phyloP scores from a whole-genome alignment of 2,113 vertebrate genomes.

The Synchiropus splendidus region DNA sequence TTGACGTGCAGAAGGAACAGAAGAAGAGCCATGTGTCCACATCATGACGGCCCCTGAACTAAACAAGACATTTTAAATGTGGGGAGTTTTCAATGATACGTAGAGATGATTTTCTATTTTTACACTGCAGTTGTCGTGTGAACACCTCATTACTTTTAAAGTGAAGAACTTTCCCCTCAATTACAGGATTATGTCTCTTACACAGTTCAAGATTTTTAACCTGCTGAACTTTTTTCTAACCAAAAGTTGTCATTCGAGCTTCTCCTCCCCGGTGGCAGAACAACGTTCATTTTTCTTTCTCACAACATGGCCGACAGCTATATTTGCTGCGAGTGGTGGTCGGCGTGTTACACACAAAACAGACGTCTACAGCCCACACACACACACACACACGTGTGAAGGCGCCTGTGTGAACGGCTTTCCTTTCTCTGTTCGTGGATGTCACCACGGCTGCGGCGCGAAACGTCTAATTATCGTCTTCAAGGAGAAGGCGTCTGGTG shows the following conservation, averaged over 20 bases:
- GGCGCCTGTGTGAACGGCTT: constrained; percentile 10
- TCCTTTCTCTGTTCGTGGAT: constrained; percentile 21
- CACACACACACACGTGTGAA: constrained; percentile 7
- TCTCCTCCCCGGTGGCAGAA: constrained; percentile 8
- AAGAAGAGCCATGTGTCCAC: too few relatives aligned
- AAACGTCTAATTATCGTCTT: constrained; percentile 36
- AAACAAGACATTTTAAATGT: too few relatives aligned
- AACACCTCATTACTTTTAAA: constrained; percentile 14
- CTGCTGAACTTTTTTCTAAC: constrained; percentile 19
- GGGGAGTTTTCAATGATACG: too few relatives aligned
- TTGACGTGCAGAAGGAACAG: too few relatives aligned
- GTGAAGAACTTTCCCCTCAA: constrained; percentile 13
- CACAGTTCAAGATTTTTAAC: constrained; percentile 20
- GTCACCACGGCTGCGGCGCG: constrained; percentile 18
- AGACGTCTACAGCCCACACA: too few relatives aligned
- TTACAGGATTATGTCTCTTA: constrained; percentile 32
- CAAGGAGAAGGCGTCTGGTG: constrained; percentile 4
- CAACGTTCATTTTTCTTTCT: too few relatives aligned
- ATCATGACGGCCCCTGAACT: too few relatives aligned
- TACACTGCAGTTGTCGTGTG: constrained; percentile 2
- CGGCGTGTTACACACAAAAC: constrained; percentile 3
- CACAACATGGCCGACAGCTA: too few relatives aligned
- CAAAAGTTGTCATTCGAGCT: constrained; percentile 24
- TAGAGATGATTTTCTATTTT: too few relatives aligned
- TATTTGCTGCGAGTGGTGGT: neutral